Base-by-base conservation (phyloP, 64 coral and sea anemone species). In the Porites lutea region DNA sequence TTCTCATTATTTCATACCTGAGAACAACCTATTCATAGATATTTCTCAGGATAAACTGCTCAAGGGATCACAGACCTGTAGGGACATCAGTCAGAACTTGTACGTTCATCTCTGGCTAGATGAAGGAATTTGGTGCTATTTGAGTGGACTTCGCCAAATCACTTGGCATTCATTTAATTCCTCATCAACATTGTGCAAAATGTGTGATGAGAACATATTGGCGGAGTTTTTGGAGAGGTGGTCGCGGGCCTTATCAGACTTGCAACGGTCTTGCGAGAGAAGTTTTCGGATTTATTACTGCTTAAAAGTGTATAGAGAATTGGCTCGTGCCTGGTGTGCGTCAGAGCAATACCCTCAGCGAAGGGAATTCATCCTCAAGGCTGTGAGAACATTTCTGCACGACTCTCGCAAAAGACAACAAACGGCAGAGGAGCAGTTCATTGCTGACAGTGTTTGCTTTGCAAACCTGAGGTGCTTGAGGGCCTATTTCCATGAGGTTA, bases 261-360 rank as follows among this genome's bases (percentile, higher is more conserved):
- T 74, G 10, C 37, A 74, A 46, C 71, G 27, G 27, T 45, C 48
- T 46, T 74, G 71, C 44, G 71, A 74, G 71, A 74, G 71, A 74
- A 74, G 48, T 74, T 74, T 74, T 46, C 71, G 71, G 13, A 74
- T 74, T 74, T 74, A 74, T 48, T 74, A 74, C 71, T 49, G 71
- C 48, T 74, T 74, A 45, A 74, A 74, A 45, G 71, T 74, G 71
- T 74, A 74, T 13, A 74, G 71, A 46, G 71, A 74, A 74, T 74
- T 74, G 16, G 71, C 71, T 74, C 23, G 47, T 45, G 71, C 44
- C 71, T 74, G 71, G 71, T 43, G 48, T 74, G 71, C 71, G 37
- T 74, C 71, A 14, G 71, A 74, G 71, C 71, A 48, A 45, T 47
- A 74, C 45, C 71, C 37, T 50, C 23, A 74, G 14, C 71, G 71